A percentile compares a stretch with the other conserved stretches of the same genome.
Evolutionary conservation across 2,797 vertebrate species (phyloP).

Genomic region (Anguilla pacifica): DNA sequence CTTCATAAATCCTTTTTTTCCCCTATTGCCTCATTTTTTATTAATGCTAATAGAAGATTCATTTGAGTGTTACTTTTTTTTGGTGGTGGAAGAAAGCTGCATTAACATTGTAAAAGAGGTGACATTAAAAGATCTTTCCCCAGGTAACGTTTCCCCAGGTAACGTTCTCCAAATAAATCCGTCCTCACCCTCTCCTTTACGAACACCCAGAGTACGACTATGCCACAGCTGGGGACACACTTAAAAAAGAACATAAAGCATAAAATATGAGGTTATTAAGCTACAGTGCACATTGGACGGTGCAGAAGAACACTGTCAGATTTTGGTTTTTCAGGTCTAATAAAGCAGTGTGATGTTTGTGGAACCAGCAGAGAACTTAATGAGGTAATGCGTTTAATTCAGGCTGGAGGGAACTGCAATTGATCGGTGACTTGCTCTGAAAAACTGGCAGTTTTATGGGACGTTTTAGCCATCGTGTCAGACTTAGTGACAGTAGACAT

Average conservation of each 20-base stretch:
- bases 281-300: not conserved
- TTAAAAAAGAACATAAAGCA: slow-evolving; percentile 56
- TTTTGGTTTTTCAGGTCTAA: slow-evolving; percentile 42
- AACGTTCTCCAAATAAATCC: slow-evolving; percentile 48
- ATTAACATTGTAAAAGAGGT: slow-evolving; percentile 36
- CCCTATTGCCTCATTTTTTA: slow-evolving; percentile 25
- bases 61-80: slow-evolving; percentile 32
- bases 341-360: slow-evolving; percentile 33
- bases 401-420: not conserved
- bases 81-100: slow-evolving; percentile 24
- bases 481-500: too few relatives aligned
- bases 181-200: slow-evolving; percentile 45
- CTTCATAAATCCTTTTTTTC: not conserved
- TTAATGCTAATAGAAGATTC: slow-evolving; percentile 11
- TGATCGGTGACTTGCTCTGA: not conserved
- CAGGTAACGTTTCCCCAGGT: slow-evolving; percentile 40
- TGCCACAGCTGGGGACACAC: slow-evolving; percentile 52
- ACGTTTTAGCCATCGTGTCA: not conserved
- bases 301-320: slow-evolving; percentile 35
- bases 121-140: slow-evolving; percentile 40
- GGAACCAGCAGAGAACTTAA: slow-evolving; percentile 32
- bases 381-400: not conserved
- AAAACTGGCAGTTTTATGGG: not conserved
- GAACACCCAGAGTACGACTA: slow-evolving; percentile 43
- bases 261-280: slow-evolving; percentile 51